These are phyloP conservation scores for Ceratitis capitata DNA, from an alignment of 1,140 invertebrate genomes.

Conservation along the genomic window DNA sequence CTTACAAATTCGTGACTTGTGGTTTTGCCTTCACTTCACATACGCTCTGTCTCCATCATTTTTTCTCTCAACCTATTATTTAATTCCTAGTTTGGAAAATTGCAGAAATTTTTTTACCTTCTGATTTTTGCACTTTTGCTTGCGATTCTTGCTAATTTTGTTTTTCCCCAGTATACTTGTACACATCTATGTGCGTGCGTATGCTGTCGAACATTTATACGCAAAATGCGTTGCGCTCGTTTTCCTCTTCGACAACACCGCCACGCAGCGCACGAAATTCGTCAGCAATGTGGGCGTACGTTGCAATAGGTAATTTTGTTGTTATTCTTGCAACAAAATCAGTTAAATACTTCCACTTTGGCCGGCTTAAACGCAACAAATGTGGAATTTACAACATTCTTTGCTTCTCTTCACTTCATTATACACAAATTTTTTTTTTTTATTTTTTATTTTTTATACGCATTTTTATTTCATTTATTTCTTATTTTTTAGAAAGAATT, in stretches of 20 bases:
- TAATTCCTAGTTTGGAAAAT: neutral
- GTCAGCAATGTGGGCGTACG: constrained; percentile 17
- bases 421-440: neutral
- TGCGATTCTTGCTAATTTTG: neutral
- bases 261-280: neutral
- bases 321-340: neutral
- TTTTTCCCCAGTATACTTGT: neutral
- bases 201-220: neutral
- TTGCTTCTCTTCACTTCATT: neutral
- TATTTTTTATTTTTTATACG: neutral
- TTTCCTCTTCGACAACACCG: neutral
- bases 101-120: neutral
- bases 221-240: constrained; percentile 27
- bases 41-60: neutral
- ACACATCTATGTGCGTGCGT: no score
- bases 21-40: neutral
- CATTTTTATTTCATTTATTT: no score
- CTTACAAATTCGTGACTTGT: no score
- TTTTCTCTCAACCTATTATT: neutral
- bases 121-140: constrained; percentile 14
- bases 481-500: neutral
- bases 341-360: neutral
- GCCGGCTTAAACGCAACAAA: constrained; percentile 5
- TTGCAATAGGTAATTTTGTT: neutral
- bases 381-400: constrained; percentile 29